Conservation (phyloP, 2,113 vertebrate species). For the Pluvialis apricaria region DNA sequence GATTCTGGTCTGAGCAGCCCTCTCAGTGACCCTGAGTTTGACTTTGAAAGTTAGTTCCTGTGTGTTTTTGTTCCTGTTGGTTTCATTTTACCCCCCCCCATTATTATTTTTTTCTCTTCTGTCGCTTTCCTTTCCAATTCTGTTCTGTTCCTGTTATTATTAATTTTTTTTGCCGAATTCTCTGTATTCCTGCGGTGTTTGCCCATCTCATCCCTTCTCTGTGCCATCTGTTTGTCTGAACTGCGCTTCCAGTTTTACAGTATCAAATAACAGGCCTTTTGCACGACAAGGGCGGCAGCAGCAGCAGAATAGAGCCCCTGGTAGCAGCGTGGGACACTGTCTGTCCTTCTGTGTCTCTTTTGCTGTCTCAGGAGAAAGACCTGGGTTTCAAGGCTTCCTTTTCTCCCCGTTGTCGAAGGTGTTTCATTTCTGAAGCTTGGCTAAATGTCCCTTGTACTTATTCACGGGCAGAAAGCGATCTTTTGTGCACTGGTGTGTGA, state of each 20-base stretch:
- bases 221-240: constrained; percentile 60
- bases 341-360: not conserved
- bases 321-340: not conserved
- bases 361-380: not conserved
- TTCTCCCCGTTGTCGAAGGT: not conserved
- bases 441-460: not conserved
- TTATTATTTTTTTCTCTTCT: constrained; percentile 28
- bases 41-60: constrained; percentile 97
- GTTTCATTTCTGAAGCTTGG: not conserved
- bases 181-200: not conserved
- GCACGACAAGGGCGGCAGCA: not conserved
- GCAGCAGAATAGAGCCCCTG: not conserved
- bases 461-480: not conserved
- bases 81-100: constrained; percentile 64
- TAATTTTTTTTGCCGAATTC: not conserved
- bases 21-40: constrained; percentile 94
- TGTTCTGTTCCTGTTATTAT: not conserved
- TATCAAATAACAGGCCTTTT: not conserved
- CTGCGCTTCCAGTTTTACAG: constrained; percentile 71
- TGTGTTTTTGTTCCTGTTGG: constrained; percentile 81
- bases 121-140: constrained; percentile 28
- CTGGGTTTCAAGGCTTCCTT: not conserved
- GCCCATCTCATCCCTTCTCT: constrained; percentile 28
- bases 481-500: not conserved
- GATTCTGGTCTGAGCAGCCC: constrained; percentile 97